Evolutionary conservation across 2,113 vertebrate genomes (phyloP), one percentile per base, ranked within the genome.

Genomic region (Pantherophis guttatus): DNA sequence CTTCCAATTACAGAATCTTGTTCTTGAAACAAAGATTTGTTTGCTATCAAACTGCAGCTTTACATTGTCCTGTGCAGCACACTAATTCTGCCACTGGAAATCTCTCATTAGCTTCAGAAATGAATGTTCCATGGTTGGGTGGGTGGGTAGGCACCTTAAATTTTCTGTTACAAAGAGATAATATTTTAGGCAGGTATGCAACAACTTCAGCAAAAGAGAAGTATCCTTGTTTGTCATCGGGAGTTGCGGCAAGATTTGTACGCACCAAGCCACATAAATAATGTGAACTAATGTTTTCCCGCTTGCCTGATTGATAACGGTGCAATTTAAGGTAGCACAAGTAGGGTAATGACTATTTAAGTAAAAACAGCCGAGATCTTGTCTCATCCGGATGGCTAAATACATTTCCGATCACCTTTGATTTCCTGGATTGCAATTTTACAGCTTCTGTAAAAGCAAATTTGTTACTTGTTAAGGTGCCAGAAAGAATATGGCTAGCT

Each of bases 1-100:
- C 94, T 87, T 94, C 94, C 95, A 96, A 95, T 97, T 97, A 97
- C 95, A 96, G 91, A 81, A 92, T 86, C 95, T 94, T 96, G 96
- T 95, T 95, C 95, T 93, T 92, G 96, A 95, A 96, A 95, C 91
- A 96, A 39, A 81, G 96, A 94, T 95, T 92, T 33, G 86, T 95
- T 95, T 97, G 94, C 95, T 95, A 94, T 93, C 96, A 96, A 96
- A 90, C 94, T 48, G 90, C 91, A 94, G 95, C 75, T 94, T 94
- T 94, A 90, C 95, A 95, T 92, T 21, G 89, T 90, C 90, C 93
- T 95, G 92, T 94, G 90, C 39, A 29, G 94, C 95, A 95, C 1
- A 52, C 95, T 94, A 11, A 57, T 8, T 39, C 95, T 91, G 96
- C 95, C 92, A 93, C 92, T 94, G 93, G 95, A 96, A 94, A 94